Evolutionary conservation across 2,888 invertebrate species (phyloP).

Genomic region (Limnephilus rhombicus): DNA sequence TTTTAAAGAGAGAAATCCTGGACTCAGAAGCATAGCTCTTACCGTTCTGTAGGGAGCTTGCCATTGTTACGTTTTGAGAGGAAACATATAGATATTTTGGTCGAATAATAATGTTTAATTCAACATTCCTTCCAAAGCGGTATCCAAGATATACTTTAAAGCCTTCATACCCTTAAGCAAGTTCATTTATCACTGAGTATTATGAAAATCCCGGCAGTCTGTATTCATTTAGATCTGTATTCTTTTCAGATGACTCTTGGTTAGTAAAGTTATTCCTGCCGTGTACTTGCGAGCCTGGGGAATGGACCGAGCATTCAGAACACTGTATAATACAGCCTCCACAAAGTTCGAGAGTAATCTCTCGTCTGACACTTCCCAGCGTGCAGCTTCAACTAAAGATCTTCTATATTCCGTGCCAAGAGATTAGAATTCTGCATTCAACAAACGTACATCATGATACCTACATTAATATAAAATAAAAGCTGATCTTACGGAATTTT

Average conservation of each 20-base stretch:
- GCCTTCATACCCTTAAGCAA: background rate
- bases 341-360: background rate
- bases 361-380: background rate
- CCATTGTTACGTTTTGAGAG: too few relatives aligned
- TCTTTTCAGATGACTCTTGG: background rate
- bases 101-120: background rate
- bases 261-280: conserved; percentile 14
- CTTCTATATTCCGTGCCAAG: background rate
- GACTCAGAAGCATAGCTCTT: background rate
- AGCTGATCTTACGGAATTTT: background rate
- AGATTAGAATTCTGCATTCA: background rate
- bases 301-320: background rate
- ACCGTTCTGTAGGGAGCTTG: background rate
- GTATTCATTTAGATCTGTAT: conserved; percentile 19
- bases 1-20: background rate
- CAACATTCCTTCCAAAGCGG: background rate
- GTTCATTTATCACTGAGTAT: conserved; percentile 28
- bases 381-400: background rate
- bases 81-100: background rate
- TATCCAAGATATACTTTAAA: background rate
- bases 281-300: background rate
- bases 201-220: conserved; percentile 14
- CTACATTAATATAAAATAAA: background rate
- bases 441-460: background rate
- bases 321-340: background rate